Evolutionary conservation across 2,797 vertebrate genomes (phyloP), one percentile per base, ranked within the genome.

Genomic region (Crenichthys baileyi): DNA sequence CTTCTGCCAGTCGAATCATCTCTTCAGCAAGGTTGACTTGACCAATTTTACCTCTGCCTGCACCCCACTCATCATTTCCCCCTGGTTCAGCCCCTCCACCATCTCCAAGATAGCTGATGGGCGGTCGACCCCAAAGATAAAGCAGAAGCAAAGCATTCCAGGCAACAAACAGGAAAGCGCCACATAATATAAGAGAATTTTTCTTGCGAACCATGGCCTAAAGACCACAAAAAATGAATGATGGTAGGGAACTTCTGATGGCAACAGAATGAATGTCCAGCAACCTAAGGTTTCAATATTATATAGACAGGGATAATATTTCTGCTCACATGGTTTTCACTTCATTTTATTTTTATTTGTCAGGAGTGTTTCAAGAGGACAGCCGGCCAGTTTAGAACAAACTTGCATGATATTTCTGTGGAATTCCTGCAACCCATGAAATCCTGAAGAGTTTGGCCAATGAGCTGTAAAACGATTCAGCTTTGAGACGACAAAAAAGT

Each of bases 91-190:
- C 94, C 65, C 95, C 95, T 0, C 94, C 96, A 0, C 93, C 94
- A 51, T 95, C 95, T 48, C 92, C 92, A 0, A 93, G 86, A 70
- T 89, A 93, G 51, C 95, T 95, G 1, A 95, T 87, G 0, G 95
- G 94, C 29, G 97, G 96, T 63, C 97, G 96, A 55, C 96, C 97
- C 97, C 97, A 97, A 83, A 99, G 96, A 92, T 98, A 99, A 72
- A 99, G 96, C n/a, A 99, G 95, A 77, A 99, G 95, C 86, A 99
- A 92, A 79, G 96, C 96, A 56, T 98, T 98, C 98, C 98, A 98
- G 78, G 96, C 96, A 9, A 98, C 93, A 70, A 99, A 98, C 77
- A 99, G 95, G 91, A 97, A 94, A 82, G 96, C 97, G 88, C 97
- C 96, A 87, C 97, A 98, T 84, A 97, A 87, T 92, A 96, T 97